Conservation (phyloP, 2,888 invertebrate genomes). For the Melikaiella ostensackeni region DNA sequence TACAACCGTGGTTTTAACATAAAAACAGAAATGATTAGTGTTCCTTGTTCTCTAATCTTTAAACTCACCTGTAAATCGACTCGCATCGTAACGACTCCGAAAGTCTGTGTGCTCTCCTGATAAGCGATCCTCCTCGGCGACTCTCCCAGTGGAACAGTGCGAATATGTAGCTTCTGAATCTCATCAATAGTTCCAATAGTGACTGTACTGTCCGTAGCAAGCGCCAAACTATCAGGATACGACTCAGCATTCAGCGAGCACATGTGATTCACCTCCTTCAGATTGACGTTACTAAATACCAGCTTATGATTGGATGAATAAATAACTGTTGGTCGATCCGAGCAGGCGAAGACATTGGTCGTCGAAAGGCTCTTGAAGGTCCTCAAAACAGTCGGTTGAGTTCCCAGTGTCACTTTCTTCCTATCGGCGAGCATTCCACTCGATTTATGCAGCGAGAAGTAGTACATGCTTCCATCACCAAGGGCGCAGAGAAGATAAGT, state of each 20-base stretch:
- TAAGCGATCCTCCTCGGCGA: conserved; percentile 96
- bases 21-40: no score
- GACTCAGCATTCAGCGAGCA: conserved; percentile 97
- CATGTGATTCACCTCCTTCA: conserved; percentile 98
- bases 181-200: conserved; percentile 99
- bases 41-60: background rate
- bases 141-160: conserved; percentile 96
- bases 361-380: conserved; percentile 92
- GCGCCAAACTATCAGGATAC: conserved; percentile 94
- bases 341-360: conserved; percentile 98
- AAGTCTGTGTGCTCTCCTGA: conserved; percentile 94
- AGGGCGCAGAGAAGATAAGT: conserved; percentile 94
- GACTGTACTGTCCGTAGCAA: conserved; percentile 92
- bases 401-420: conserved; percentile 97
- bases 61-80: conserved; percentile 84
- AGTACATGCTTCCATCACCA: conserved; percentile 98
- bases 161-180: conserved; percentile 97
- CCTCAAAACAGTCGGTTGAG: conserved; percentile 95
- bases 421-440: conserved; percentile 89
- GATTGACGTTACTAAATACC: conserved; percentile 98
- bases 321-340: conserved; percentile 98
- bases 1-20: no score
- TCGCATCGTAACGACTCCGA: conserved; percentile 94
- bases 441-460: conserved; percentile 90
- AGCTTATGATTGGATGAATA: conserved; percentile 99